phyloP scores from a whole-genome alignment of 2,888 invertebrate genomes.

The Eilema caniola region DNA sequence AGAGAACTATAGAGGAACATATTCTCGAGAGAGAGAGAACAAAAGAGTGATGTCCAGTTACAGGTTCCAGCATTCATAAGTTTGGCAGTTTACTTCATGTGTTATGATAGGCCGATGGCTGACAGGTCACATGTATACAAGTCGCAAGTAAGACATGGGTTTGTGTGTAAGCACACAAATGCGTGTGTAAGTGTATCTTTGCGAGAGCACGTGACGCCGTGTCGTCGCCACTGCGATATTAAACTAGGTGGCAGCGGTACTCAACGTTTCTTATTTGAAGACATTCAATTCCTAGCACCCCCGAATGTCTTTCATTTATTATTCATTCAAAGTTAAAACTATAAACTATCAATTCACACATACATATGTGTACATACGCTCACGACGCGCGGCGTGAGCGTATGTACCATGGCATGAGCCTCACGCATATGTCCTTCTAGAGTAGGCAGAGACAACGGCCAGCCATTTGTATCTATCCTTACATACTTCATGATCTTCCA shows the following conservation, averaged over 20 bases:
- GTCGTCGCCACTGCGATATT: conserved; percentile 79
- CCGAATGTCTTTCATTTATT: background rate
- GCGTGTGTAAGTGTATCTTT: conserved; percentile 73
- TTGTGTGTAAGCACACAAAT: conserved; percentile 41
- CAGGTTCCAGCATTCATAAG: conserved; percentile 23
- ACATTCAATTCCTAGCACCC: background rate
- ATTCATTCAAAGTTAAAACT: background rate
- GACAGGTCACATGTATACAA: conserved; percentile 62
- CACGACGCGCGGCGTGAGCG: too few species aligned
- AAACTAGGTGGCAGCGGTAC: conserved; percentile 67
- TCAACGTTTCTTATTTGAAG: conserved; percentile 50
- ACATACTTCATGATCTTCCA: too few species aligned
- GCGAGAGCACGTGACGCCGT: conserved; percentile 79
- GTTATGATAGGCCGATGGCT: conserved; percentile 45
- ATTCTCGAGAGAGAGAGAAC: background rate
- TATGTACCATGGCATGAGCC: too few species aligned
- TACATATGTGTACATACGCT: too few species aligned
- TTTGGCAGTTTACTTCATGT: conserved; percentile 28
- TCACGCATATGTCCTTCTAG: too few species aligned
- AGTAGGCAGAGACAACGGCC: too few species aligned
- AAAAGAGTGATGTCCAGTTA: conserved; percentile 21
- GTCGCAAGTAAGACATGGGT: conserved; percentile 29
- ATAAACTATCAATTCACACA: too few species aligned
- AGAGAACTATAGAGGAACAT: background rate
- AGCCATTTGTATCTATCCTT: too few species aligned